Conservation (phyloP, 2,888 invertebrate species). For the Epirrita christyi region DNA sequence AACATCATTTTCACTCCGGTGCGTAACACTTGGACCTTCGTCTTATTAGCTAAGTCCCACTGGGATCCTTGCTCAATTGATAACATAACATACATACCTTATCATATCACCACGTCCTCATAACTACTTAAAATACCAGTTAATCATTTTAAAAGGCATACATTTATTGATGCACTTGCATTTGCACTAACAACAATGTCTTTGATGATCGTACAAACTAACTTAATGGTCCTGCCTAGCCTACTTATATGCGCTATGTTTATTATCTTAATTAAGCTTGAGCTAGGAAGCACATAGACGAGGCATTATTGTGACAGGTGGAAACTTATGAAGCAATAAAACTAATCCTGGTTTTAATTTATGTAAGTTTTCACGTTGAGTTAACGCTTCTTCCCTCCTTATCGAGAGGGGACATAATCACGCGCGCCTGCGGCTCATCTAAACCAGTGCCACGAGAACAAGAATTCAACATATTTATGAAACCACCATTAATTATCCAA, state of each 20-base stretch:
- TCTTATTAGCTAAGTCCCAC: too few species aligned
- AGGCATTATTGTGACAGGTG: slow-evolving; percentile 27
- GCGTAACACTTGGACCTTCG: too few species aligned
- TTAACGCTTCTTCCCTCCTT: slow-evolving; percentile 40
- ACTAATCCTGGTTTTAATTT: slow-evolving; percentile 28
- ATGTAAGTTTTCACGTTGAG: slow-evolving; percentile 31
- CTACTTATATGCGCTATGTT: background rate
- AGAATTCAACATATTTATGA: slow-evolving; percentile 77
- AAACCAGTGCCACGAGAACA: slow-evolving; percentile 62
- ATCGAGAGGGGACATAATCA: slow-evolving; percentile 50
- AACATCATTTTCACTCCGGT: too few species aligned
- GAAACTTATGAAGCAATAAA: slow-evolving; percentile 26
- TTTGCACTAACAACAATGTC: slow-evolving; percentile 2
- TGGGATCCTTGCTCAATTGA: too few species aligned
- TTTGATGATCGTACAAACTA: slow-evolving; percentile 6
- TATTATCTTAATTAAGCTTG: slow-evolving; percentile 22
- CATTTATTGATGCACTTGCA: slow-evolving; percentile 1
- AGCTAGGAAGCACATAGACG: slow-evolving; percentile 13
- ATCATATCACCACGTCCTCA: too few species aligned
- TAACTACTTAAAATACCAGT: too few species aligned
- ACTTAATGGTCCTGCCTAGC: slow-evolving; percentile 4
- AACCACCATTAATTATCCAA: slow-evolving; percentile 81
- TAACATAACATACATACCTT: too few species aligned
- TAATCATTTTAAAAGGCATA: background rate
- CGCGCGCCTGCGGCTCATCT: slow-evolving; percentile 52